phyloP scores from a whole-genome alignment of 2,113 vertebrate species.

The Platysternon megacephalum region DNA sequence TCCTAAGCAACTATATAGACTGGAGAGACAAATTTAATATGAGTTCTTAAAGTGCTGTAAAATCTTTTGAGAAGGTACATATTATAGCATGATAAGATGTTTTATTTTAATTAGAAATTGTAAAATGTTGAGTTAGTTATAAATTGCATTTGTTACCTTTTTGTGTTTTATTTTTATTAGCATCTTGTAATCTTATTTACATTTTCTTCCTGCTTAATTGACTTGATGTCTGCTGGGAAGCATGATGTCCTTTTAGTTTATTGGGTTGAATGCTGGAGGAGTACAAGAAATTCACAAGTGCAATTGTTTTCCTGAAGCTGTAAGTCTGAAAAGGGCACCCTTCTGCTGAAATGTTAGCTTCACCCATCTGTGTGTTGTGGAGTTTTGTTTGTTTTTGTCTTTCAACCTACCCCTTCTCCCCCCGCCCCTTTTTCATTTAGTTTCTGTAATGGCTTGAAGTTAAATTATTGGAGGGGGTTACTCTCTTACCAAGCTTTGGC shows the following conservation, averaged over 20 bases:
- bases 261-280: not conserved
- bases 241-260: not conserved
- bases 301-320: not conserved
- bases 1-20: not conserved
- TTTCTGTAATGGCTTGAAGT: not conserved
- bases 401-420: not conserved
- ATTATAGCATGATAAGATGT: not conserved
- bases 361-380: not conserved
- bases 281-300: not conserved
- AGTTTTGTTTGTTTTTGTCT: not conserved
- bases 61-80: not conserved
- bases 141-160: not conserved
- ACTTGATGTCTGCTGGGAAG: not conserved
- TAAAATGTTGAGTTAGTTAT: not conserved
- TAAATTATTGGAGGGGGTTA: not conserved
- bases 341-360: not conserved
- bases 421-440: not conserved
- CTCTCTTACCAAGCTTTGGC: not conserved
- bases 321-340: not conserved
- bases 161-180: not conserved
- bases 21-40: not conserved
- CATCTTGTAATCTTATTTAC: not conserved
- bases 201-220: not conserved
- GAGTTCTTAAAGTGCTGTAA: not conserved
- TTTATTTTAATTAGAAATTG: not conserved